These are phyloP conservation scores for Ictalurus punctatus DNA, from an alignment of 2,113 vertebrate genomes.

Conservation along the genomic window DNA sequence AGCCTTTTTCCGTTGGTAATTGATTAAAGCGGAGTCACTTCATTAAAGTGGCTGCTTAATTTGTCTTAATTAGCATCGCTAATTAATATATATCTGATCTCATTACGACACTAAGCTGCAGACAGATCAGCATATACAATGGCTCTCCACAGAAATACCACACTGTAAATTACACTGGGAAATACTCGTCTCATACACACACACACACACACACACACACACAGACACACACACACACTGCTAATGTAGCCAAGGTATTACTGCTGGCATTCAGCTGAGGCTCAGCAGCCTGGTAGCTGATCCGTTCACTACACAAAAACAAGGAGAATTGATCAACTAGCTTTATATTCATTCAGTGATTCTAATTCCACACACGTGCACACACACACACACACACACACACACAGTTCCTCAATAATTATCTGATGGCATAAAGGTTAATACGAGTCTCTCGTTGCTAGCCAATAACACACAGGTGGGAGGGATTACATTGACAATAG, in stretches of 20 bases:
- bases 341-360: neutral
- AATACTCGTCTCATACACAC: neutral
- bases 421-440: slow-evolving; percentile 72
- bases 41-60: slow-evolving; percentile 42
- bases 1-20: slow-evolving; percentile 32
- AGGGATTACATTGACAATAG: slow-evolving; percentile 68
- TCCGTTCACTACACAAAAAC: slow-evolving; percentile 6
- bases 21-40: slow-evolving; percentile 49
- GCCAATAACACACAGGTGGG: slow-evolving; percentile 67
- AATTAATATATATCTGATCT: slow-evolving; percentile 52
- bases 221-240: neutral
- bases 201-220: slow-evolving; percentile 21
- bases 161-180: slow-evolving; percentile 1
- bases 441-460: slow-evolving; percentile 65
- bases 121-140: slow-evolving; percentile 38
- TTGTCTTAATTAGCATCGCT: slow-evolving; percentile 45
- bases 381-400: slow-evolving; percentile 48
- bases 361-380: neutral
- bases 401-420: slow-evolving; percentile 64
- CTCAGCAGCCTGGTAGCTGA: neutral
- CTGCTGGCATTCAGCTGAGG: slow-evolving; percentile 3
- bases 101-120: slow-evolving; percentile 36
- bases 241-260: neutral
- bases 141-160: neutral
- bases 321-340: neutral